phyloP scores from a whole-genome alignment of 2,113 vertebrate species.

The Gracilinanus agilis region DNA sequence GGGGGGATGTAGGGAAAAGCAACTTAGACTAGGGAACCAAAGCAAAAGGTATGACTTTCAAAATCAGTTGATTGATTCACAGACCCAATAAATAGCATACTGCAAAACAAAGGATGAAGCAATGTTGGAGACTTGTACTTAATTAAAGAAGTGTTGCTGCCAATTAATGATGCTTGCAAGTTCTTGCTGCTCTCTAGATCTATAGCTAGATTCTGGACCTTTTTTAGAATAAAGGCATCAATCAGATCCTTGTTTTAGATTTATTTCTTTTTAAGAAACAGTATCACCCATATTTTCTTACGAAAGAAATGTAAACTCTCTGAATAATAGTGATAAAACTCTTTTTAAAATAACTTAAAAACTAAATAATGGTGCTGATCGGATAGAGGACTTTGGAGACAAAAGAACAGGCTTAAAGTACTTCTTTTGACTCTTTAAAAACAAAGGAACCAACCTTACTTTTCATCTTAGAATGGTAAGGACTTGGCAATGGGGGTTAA shows the following conservation, averaged over 20 bases:
- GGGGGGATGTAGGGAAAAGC: neutral
- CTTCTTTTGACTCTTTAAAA: neutral
- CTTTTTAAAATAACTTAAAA: neutral
- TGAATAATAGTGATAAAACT: conserved; percentile 50
- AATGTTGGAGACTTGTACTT: conserved; percentile 54
- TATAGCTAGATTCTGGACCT: conserved; percentile 35
- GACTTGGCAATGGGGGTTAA: too few species aligned
- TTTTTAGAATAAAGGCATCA: conserved; percentile 2
- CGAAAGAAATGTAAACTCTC: conserved; percentile 51
- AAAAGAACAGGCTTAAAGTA: neutral
- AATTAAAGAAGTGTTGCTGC: conserved; percentile 66
- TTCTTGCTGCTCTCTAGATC: neutral
- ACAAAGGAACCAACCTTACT: too few species aligned
- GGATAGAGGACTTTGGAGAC: neutral
- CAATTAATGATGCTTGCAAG: conserved; percentile 67
- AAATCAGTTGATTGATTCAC: conserved; percentile 63
- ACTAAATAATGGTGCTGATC: neutral
- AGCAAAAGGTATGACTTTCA: conserved; percentile 57
- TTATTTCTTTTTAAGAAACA: conserved; percentile 37
- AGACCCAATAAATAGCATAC: conserved; percentile 57
- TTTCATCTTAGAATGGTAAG: too few species aligned
- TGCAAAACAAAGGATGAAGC: conserved; percentile 65
- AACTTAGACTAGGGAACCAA: conserved; percentile 56
- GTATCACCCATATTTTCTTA: conserved; percentile 34
- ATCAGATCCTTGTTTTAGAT: conserved; percentile 40